Evolutionary conservation across 2,113 vertebrate genomes (phyloP), one percentile per base, ranked within the genome.

Genomic region (Fulica atra): DNA sequence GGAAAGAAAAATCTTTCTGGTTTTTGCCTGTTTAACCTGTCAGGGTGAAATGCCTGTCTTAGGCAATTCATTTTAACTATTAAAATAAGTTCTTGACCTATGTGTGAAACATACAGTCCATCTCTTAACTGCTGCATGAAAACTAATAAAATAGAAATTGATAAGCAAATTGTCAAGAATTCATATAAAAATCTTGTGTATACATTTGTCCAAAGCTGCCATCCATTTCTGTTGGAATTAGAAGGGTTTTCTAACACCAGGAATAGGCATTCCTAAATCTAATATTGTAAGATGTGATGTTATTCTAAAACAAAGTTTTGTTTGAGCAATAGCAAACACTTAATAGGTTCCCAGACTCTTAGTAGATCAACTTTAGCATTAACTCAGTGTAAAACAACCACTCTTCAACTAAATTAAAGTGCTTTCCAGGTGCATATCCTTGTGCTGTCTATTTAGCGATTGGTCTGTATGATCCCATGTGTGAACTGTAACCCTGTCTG

Each of bases 21-120:
- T 40, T 50, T 77, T 86, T 54, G 16, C 24, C 3, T 1, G 23
- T 70, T 88, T 93, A 82, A 92, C 42, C 3, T 88, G 92, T 79
- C 33, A 53, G 70, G 81, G 23, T 96, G 46, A 93, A 90, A 72
- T 70, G 11, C 8, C 68, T 54, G 26, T 64, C 40, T 89, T 87
- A 44, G 61, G 73, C 59, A 92, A 91, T 42, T 89, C 17, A 57
- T 82, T 92, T 92, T 91, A 81, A 76, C 77, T 73, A 31, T 36
- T 90, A 81, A 91, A 96, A 96, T 50, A 46, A 86, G 54, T 87
- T 73, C 53, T 91, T 94, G 42, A 44, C 38, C 76, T 57, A 51
- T 69, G 20, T 66, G 44, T 50, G 33, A 25, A 86, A 79, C 21
- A 48, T 61, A 78, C 26, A 91, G 35, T 72, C 59, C 13, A 44